Evolutionary conservation across 2,113 vertebrate genomes (phyloP).

Genomic region (Scortum barcoo): DNA sequence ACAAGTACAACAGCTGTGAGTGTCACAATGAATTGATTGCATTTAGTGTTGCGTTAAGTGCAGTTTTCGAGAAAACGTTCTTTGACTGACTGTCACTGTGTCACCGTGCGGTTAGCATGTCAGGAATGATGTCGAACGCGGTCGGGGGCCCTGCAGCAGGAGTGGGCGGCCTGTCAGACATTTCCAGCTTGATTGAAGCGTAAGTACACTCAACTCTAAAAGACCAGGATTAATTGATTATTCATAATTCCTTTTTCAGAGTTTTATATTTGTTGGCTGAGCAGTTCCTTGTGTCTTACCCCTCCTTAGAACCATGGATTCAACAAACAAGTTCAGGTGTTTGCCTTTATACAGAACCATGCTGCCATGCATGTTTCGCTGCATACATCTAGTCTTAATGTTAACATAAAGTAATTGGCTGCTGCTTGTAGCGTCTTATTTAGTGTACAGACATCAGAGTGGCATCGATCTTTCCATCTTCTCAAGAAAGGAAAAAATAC

Average conservation of each 20-base stretch:
- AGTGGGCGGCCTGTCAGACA: constrained; percentile 94
- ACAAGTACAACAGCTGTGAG: constrained; percentile 98
- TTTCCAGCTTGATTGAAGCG: constrained; percentile 98
- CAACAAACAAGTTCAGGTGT: too few relatives aligned
- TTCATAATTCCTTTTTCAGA: not conserved
- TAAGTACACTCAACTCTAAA: constrained; percentile 80
- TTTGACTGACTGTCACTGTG: constrained; percentile 17
- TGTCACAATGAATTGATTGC: constrained; percentile 53
- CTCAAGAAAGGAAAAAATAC: too few relatives aligned
- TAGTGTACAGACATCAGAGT: not conserved
- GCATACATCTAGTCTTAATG: too few relatives aligned
- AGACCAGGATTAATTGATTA: not conserved
- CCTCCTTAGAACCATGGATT: too few relatives aligned
- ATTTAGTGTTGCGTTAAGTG: not conserved
- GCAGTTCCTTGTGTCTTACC: too few relatives aligned
- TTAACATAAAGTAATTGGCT: not conserved
- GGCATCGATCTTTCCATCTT: not conserved
- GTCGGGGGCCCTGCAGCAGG: constrained; percentile 94
- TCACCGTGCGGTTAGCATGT: constrained; percentile 88
- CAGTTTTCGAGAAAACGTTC: not conserved
- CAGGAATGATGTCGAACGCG: constrained; percentile 98
- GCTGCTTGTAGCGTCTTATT: not conserved
- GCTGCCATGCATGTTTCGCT: too few relatives aligned
- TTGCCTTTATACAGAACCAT: not conserved
- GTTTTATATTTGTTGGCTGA: not conserved